These are phyloP conservation scores for Coregonus suidteri DNA, from an alignment of 2,797 vertebrate species.

Conservation along the genomic window DNA sequence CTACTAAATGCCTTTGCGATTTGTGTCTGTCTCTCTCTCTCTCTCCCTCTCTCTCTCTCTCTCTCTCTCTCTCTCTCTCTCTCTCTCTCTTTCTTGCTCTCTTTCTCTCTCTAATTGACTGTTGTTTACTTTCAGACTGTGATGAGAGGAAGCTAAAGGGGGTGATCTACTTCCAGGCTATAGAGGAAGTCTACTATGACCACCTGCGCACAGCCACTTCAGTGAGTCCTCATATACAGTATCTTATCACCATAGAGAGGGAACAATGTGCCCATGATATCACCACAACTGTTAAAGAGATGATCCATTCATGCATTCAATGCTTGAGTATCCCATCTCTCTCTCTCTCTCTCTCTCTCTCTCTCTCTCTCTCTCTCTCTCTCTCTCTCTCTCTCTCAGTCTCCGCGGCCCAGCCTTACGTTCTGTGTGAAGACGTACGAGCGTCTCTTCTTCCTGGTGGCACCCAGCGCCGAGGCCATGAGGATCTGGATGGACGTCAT, in stretches of 20 bases:
- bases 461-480: conserved; percentile 87
- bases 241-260: neutral
- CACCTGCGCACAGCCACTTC: conserved; percentile 84
- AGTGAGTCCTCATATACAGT: conserved; percentile 55
- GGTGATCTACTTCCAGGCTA: conserved; percentile 91
- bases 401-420: conserved; percentile 84
- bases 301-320: neutral
- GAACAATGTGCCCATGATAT: neutral
- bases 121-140: conserved; percentile 72
- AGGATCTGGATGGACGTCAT: conserved; percentile 95
- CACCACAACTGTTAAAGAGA: neutral
- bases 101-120: neutral
- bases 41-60: neutral
- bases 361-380: neutral
- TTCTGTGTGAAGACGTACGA: conserved; percentile 95
- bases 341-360: neutral
- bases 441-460: conserved; percentile 90
- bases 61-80: neutral
- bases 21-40: neutral
- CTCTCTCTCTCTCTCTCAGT: conserved; percentile 66
- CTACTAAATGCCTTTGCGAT: neutral
- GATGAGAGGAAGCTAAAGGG: conserved; percentile 89
- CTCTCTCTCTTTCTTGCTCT: neutral
- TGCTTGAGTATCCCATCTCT: neutral
- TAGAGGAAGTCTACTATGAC: conserved; percentile 90